Base-by-base conservation (phyloP, 2,113 vertebrate species). In the Clinocottus analis region DNA sequence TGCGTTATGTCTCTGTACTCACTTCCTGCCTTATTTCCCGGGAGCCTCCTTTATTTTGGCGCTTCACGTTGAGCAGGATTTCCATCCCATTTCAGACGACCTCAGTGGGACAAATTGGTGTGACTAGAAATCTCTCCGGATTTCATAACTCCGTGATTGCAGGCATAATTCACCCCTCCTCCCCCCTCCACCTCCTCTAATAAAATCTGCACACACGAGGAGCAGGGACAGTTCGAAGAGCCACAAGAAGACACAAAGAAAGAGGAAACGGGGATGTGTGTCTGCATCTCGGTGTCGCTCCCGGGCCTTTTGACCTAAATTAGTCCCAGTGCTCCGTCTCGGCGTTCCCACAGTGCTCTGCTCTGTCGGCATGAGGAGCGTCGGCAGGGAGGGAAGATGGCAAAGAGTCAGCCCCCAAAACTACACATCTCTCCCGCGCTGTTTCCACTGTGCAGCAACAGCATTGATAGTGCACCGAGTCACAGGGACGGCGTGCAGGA, bases 291-390 rank as follows among this genome's bases (percentile, higher is more conserved):
- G 7, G 61, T 61, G 45, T 82, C 62, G 68, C 80, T 80, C 33
- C 69, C 74, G 70, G 77, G 74, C 71, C 49, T 84, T n/a, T 88
- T 88, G 87, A 84, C 89, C 87, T 76, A 82, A 90, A 88, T 88
- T 73, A 82, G 58, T 84, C 77, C 21, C 76, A 9, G 5, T 67
- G 53, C 80, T 86, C 73, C 74, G 25, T 79, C 73, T 72, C 69
- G 61, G 53, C 75, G n/a, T 49, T 89, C 63, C 39, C 49, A 80
- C 49, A 43, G 65, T 43, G 63, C 77, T 74, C 75, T 68, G 56
- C 87, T 89, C 85, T 70, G 80, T 90, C 87, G 81, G 79, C 68
- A 82, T 87, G 84, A 83, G 84, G 69, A 77, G 77, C 65, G 56
- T 87, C 86, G 76, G 64, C 29, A 16, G 51, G 41, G 59, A 72